Percentiles rank a stretch among this genome's conserved stretches.
Evolutionary conservation across 2,113 vertebrate species (phyloP).

Genomic region (Entomyzon cyanotis): DNA sequence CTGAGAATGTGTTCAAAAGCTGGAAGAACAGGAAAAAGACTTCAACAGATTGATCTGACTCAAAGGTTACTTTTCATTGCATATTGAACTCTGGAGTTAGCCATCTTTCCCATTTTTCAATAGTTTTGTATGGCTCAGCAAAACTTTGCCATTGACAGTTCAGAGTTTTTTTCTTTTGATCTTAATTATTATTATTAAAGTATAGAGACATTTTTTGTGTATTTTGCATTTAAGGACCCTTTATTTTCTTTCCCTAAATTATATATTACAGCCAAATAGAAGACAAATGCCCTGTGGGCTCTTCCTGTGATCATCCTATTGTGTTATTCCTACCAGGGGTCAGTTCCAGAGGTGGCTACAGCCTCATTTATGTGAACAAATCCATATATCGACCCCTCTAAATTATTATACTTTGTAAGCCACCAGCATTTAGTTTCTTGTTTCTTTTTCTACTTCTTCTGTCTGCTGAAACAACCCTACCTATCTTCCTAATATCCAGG

Average conservation of each 20-base stretch:
- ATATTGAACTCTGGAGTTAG: background rate
- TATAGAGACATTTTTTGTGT: accelerated
- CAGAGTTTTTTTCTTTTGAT: background rate
- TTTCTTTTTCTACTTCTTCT: background rate
- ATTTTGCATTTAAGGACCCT: background rate
- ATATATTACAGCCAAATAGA: background rate
- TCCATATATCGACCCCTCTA: background rate
- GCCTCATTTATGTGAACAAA: background rate
- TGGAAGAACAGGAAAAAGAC: background rate
- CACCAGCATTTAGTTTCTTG: background rate
- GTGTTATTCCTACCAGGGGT: background rate
- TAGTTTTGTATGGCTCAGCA: background rate
- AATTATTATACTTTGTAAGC: background rate
- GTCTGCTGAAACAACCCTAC: background rate
- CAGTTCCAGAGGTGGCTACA: background rate
- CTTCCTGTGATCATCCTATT: background rate
- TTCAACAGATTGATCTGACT: background rate
- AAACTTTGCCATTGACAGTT: background rate
- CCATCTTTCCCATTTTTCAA: background rate
- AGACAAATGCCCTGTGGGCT: background rate
- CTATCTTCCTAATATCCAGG: background rate
- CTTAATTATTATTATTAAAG: background rate
- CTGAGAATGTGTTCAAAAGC: background rate
- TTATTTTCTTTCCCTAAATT: background rate
- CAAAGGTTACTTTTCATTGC: background rate